A percentile compares a stretch with the other conserved stretches of the same genome.
Evolutionary conservation across 2,888 invertebrate species (phyloP).

Genomic region (Eupithecia subumbrata): DNA sequence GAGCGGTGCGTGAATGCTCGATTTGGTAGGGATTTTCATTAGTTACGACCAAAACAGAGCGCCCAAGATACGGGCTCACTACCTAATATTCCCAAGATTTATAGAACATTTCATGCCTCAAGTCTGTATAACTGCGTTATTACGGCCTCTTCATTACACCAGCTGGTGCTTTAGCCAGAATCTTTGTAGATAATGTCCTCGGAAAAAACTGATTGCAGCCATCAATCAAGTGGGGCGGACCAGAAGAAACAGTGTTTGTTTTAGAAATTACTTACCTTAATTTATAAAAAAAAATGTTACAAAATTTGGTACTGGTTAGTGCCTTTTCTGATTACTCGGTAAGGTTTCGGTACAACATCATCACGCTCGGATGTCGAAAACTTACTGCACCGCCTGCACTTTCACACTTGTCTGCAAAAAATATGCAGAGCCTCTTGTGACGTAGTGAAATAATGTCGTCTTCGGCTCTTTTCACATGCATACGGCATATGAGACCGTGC

Average conservation of each 20-base stretch:
- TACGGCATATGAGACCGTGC: no score
- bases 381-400: no score
- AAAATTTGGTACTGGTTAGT: no score
- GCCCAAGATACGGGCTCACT: neutral
- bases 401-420: no score
- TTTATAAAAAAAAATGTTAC: neutral
- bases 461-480: no score
- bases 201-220: conserved; percentile 53
- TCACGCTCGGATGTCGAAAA: no score
- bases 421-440: no score
- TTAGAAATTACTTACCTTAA: conserved; percentile 43
- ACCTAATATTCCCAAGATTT: conserved; percentile 1
- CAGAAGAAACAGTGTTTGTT: conserved; percentile 47
- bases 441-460: no score
- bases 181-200: conserved; percentile 55
- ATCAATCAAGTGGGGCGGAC: conserved; percentile 57
- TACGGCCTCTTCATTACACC: conserved; percentile 7
- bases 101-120: neutral
- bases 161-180: conserved; percentile 16
- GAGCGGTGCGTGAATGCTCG: neutral
- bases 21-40: neutral
- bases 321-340: no score
- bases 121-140: conserved; percentile 5
- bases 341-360: no score
- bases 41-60: neutral